These are phyloP conservation scores for Atherinomorus stipes DNA, from an alignment of 2,113 vertebrate genomes.

Conservation along the genomic window DNA sequence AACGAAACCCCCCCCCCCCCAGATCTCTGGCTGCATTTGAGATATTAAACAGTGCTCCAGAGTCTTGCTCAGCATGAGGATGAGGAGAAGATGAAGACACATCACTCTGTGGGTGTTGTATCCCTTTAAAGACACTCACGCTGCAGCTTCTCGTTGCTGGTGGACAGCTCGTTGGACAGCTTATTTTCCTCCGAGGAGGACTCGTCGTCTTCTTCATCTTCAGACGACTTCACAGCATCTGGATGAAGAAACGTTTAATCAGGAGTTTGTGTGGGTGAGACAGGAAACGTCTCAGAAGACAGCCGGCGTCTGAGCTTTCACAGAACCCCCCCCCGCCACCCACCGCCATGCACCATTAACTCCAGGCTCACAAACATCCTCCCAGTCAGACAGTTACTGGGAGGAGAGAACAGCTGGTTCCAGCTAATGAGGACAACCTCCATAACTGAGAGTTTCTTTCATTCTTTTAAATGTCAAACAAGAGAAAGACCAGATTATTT, in stretches of 20 bases:
- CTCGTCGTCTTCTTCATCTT: constrained; percentile 92
- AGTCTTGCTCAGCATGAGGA: too few relatives aligned
- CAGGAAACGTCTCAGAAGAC: neutral
- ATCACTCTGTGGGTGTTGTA: too few relatives aligned
- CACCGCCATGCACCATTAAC: constrained; percentile 13
- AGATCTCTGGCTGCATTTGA: too few relatives aligned
- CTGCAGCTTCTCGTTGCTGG: constrained; percentile 72
- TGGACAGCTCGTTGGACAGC: constrained; percentile 67
- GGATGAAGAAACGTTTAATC: constrained; percentile 40
- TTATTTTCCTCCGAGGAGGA: constrained; percentile 92
- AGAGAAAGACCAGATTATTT: neutral
- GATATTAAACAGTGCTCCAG: too few relatives aligned
- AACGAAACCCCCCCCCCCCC: too few relatives aligned
- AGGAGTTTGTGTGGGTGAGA: neutral
- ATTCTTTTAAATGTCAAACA: neutral
- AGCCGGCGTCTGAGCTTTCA: constrained; percentile 36
- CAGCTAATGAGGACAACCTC: neutral
- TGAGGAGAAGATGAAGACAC: too few relatives aligned
- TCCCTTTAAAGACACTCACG: constrained; percentile 71
- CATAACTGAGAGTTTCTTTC: neutral
- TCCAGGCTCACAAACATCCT: constrained; percentile 8
- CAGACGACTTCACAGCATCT: constrained; percentile 88
- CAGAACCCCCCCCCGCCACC: constrained; percentile 24
- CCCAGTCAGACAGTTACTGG: neutral
- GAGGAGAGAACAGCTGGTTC: neutral